A percentile compares a stretch with the other conserved stretches of the same genome.
Conservation (phyloP, 2,888 invertebrate genomes). For the Agrotis clavis region DNA sequence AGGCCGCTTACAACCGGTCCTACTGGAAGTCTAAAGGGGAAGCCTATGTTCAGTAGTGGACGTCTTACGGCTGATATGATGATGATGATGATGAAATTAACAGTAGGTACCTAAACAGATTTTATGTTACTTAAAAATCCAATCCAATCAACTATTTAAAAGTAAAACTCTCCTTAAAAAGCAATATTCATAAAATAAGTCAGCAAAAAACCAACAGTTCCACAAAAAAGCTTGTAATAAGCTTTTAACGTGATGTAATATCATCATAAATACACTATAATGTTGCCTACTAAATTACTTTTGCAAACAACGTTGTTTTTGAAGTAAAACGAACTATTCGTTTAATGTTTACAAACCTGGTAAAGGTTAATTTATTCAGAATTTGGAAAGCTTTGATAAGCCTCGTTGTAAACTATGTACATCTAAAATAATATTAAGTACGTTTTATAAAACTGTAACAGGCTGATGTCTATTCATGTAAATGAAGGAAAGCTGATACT, state of each 20-base stretch:
- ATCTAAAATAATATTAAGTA: conserved; percentile 12
- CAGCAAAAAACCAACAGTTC: not conserved
- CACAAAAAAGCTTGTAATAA: not conserved
- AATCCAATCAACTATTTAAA: no score
- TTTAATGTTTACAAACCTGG: not conserved
- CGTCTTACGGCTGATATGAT: no score
- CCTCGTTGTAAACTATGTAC: conserved; percentile 23
- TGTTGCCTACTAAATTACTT: conserved; percentile 6
- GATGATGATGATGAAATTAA: no score
- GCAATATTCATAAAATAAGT: not conserved
- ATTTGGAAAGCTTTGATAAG: conserved; percentile 15
- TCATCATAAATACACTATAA: conserved; percentile 1
- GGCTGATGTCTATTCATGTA: no score
- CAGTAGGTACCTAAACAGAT: no score
- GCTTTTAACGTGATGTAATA: not conserved
- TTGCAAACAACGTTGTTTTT: conserved; percentile 4
- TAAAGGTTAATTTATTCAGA: conserved; percentile 29
- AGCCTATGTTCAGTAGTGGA: no score
- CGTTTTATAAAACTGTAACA: no score
- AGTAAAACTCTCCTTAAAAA: not conserved
- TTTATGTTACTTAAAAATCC: no score
- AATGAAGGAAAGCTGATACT: no score
- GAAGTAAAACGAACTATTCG: conserved; percentile 20
- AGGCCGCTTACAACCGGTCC: no score
- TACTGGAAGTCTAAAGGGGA: no score